Conservation (phyloP, 2,888 invertebrate genomes). For the Ophion costatus region DNA sequence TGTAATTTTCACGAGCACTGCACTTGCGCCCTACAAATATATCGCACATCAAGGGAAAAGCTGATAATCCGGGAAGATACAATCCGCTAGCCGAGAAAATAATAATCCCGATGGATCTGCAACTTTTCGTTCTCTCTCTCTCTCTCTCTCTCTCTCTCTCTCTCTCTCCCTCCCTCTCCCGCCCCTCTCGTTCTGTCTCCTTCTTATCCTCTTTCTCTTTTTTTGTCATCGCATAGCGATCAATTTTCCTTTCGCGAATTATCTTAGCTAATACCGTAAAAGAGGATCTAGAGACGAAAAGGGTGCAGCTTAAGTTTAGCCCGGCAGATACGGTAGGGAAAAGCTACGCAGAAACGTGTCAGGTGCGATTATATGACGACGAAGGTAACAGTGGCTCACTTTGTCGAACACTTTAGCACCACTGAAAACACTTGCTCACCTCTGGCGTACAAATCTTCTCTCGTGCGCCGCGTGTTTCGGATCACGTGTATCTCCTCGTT, state of each 20-base stretch:
- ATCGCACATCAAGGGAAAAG: conserved; percentile 32
- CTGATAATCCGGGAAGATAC: conserved; percentile 62
- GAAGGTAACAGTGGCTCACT: conserved; percentile 34
- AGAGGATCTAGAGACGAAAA: conserved; percentile 51
- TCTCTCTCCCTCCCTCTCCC: not conserved
- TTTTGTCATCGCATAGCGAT: conserved; percentile 25
- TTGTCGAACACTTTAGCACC: not conserved
- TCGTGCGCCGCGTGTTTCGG: not conserved
- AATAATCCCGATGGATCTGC: conserved; percentile 63
- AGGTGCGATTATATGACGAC: conserved; percentile 41
- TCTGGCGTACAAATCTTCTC: not conserved
- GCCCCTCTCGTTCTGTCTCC: not conserved
- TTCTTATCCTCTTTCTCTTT: not conserved
- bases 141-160: not conserved
- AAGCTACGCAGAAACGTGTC: conserved; percentile 53
- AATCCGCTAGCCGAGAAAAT: conserved; percentile 50
- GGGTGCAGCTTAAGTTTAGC: conserved; percentile 45
- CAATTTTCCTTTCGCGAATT: conserved; percentile 47
- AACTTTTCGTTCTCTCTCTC: conserved; percentile 34
- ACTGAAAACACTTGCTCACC: not conserved
- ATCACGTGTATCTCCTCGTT: not conserved
- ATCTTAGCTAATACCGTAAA: conserved; percentile 37
- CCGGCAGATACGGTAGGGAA: not conserved
- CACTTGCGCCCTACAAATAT: conserved; percentile 17
- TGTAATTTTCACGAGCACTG: not conserved